phyloP scores from a whole-genome alignment of 2,113 vertebrate species.

The Pantherophis guttatus region DNA sequence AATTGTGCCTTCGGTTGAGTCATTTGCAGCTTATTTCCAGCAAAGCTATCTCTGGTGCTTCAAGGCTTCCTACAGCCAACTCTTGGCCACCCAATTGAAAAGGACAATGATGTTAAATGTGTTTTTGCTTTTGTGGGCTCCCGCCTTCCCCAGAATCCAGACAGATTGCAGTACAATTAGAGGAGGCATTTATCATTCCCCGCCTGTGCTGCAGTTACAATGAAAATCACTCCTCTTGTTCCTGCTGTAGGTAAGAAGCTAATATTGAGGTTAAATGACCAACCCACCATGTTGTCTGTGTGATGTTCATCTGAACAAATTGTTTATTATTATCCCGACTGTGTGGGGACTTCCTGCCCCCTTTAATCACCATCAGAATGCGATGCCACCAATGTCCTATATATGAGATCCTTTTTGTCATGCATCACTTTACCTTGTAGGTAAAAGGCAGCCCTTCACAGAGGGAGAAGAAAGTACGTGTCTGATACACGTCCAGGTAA shows the following conservation, averaged over 20 bases:
- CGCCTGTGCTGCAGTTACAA: neutral
- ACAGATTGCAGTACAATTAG: neutral
- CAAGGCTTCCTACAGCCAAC: neutral
- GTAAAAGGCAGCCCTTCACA: neutral
- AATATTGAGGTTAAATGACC: neutral
- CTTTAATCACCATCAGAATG: neutral
- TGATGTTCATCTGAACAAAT: neutral
- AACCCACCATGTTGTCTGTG: neutral
- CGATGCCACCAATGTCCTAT: neutral
- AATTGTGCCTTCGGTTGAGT: neutral
- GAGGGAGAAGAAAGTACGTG: neutral
- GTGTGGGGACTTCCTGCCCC: neutral
- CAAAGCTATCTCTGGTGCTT: neutral
- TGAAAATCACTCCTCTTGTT: neutral
- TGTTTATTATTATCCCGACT: neutral
- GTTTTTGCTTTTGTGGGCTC: neutral
- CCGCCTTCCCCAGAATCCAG: neutral
- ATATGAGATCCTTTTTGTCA: neutral
- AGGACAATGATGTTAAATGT: neutral
- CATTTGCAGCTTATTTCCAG: neutral
- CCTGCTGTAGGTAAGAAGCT: neutral
- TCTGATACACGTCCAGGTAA: neutral
- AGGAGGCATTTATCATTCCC: neutral
- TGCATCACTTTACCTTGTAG: neutral
- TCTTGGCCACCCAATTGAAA: neutral